Base-by-base conservation (phyloP, 2,113 vertebrate genomes). In the Barbus barbus region DNA sequence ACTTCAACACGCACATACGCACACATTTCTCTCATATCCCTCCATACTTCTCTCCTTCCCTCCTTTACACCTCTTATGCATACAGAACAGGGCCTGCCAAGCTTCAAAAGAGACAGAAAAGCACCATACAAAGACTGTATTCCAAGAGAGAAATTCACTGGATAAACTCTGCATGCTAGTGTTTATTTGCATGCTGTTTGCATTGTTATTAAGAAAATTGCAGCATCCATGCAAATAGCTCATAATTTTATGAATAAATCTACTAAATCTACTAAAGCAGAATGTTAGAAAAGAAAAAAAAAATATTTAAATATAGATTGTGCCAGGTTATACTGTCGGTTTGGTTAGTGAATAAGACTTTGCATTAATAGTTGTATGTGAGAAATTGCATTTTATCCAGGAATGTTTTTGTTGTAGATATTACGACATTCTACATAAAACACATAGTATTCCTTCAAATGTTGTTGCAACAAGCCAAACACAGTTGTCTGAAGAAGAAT, bases 1-100 rank as follows among this genome's bases (percentile, higher is more conserved):
- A 86, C 88, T 90, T 88, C 87, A 81, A 31, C 26, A 69, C 9
- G n/a, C 31, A 79, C 77, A 79, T 56, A 14, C 51, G 36, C 53
- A 61, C 14, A 48, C 36, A 46, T 56, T 77, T 77, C 74, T 77
- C 16, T 77, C 14, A 56, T 20, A 77, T 77, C 28, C 74, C 18
- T 31, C 74, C 74, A 56, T 53, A 51, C 28, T 76, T 69, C 71
- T 60, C 20, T 81, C 77, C 65, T 61, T 65, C 61, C 82, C 51
- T 60, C 7, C 8, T 51, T 44, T 16, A 76, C 46, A 73, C 69
- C 69, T 73, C 38, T 41, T 46, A 38, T 24, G n/a, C 41, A 73
- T n/a, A 44, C 38, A 73, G 41, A 65, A 74, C 36, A 63, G 51
- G 28, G 44, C 9, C 44, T n/a, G 24, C 28, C 63, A 53, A 53